Base-by-base conservation (phyloP, 2,113 vertebrate genomes). In the Zingel zingel region DNA sequence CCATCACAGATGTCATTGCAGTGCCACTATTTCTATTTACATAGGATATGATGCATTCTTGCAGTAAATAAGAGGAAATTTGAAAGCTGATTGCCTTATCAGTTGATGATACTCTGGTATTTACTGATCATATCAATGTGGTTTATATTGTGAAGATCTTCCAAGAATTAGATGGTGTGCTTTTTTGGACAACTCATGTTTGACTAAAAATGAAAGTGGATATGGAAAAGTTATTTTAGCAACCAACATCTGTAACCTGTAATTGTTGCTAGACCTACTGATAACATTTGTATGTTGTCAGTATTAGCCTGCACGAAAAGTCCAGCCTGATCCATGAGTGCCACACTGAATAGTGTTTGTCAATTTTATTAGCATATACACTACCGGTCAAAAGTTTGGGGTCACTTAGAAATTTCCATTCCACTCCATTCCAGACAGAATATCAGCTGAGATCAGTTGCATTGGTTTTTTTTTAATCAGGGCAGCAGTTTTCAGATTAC, bases 321-420 rank as follows among this genome's bases (percentile, higher is more conserved):
- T 63, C 27, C 21, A 21, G 25, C n/a, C 10, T 61, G 27, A 51
- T 33, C 8, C n/a, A 39, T 45, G 27, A 30, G 15, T 47, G 50
- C 7, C 19, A 73, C 33, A 61, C 5, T 61, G 21, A 65, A 62
- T 45, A 14, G 14, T 39, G 39, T 71, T 65, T 54, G 57, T 77
- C 23, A 39, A 2, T 58, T 69, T 61, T 69, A 85, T 85, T 83
- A 68, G 70, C 76, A 71, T 51, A n/a, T 48, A n/a, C n/a, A n/a
- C n/a, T n/a, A n/a, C n/a, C n/a, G n/a, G n/a, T n/a, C n/a, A n/a
- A n/a, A n/a, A n/a, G n/a, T n/a, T n/a, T n/a, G n/a, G n/a, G n/a
- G n/a, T n/a, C n/a, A n/a, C n/a, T n/a, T n/a, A n/a, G n/a, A n/a
- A n/a, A n/a, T n/a, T n/a, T n/a, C n/a, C n/a, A n/a, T n/a, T n/a